These are phyloP conservation scores for Ciona savignyi DNA, from an alignment of 23 tunicate species.

Conservation along the genomic window DNA sequence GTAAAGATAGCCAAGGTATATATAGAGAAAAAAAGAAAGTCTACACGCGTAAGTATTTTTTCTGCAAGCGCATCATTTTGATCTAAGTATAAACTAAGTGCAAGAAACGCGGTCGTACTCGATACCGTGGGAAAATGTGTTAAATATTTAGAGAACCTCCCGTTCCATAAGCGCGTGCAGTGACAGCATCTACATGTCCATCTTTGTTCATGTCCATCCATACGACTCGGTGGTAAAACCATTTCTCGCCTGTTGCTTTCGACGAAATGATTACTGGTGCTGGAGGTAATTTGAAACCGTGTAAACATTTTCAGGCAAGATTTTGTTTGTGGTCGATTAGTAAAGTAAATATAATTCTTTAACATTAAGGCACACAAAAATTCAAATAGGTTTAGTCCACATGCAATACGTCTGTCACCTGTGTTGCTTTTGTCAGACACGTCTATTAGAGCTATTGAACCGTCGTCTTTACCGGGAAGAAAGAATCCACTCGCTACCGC, in stretches of 20 bases:
- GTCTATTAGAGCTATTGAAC: constrained; percentile 74
- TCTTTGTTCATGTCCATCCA: constrained; percentile 83
- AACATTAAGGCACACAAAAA: too few species aligned
- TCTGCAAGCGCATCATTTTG: too few species aligned
- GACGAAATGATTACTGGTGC: constrained; percentile 31
- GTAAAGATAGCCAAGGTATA: too few species aligned
- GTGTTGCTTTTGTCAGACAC: constrained; percentile 58
- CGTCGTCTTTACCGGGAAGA: constrained; percentile 84
- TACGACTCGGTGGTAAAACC: constrained; percentile 74
- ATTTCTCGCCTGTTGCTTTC: constrained; percentile 9
- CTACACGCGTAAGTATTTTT: too few species aligned
- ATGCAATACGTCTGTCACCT: constrained; percentile 24
- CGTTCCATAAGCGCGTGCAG: constrained; percentile 60
- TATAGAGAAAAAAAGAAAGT: too few species aligned
- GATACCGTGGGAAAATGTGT: too few species aligned
- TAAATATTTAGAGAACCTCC: constrained; percentile 33
- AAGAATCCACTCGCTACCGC: constrained; percentile 85
- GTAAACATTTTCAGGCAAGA: background rate
- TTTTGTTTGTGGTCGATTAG: too few species aligned
- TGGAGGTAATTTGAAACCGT: background rate
- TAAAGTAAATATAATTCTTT: too few species aligned
- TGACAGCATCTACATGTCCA: constrained; percentile 61
- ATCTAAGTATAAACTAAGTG: too few species aligned
- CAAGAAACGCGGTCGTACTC: too few species aligned
- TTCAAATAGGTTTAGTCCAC: too few species aligned